Conservation (phyloP, 2,888 invertebrate genomes). For the Lymantria monacha region DNA sequence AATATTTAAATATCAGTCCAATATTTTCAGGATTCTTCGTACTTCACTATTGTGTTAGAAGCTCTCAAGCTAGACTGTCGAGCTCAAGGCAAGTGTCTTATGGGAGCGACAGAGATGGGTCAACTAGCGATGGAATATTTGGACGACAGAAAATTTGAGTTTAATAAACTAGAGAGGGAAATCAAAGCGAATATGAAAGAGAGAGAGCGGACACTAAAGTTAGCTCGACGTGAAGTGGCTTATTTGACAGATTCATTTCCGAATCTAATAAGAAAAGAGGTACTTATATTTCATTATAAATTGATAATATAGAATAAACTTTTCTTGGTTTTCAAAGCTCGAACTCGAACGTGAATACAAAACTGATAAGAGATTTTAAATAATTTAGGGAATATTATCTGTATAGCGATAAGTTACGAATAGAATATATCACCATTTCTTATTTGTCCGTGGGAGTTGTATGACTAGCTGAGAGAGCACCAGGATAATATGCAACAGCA, state of each 20-base stretch:
- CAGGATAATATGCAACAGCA: no score
- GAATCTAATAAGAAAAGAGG: conserved; percentile 71
- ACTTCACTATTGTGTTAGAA: conserved; percentile 84
- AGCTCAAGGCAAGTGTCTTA: conserved; percentile 83
- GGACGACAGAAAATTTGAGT: conserved; percentile 84
- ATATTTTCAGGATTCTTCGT: conserved; percentile 81
- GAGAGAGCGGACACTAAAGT: conserved; percentile 79
- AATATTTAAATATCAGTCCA: no score
- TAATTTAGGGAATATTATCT: no score
- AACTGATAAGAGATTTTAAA: no score
- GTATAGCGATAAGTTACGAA: no score
- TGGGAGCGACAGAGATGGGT: conserved; percentile 85
- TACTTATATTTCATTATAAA: conserved; percentile 24
- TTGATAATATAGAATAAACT: no score
- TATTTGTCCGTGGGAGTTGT: no score
- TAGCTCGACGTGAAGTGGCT: conserved; percentile 71
- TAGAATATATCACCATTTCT: no score
- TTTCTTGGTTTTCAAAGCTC: no score
- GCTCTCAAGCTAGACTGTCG: conserved; percentile 82
- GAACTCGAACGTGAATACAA: no score
- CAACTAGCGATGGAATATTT: conserved; percentile 86
- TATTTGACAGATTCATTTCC: conserved; percentile 71
- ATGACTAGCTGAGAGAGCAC: no score
- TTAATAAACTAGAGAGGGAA: conserved; percentile 79
- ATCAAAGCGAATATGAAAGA: conserved; percentile 85